phyloP scores from a whole-genome alignment of 2,888 invertebrate species.

The Gnatocerus cornutus region DNA sequence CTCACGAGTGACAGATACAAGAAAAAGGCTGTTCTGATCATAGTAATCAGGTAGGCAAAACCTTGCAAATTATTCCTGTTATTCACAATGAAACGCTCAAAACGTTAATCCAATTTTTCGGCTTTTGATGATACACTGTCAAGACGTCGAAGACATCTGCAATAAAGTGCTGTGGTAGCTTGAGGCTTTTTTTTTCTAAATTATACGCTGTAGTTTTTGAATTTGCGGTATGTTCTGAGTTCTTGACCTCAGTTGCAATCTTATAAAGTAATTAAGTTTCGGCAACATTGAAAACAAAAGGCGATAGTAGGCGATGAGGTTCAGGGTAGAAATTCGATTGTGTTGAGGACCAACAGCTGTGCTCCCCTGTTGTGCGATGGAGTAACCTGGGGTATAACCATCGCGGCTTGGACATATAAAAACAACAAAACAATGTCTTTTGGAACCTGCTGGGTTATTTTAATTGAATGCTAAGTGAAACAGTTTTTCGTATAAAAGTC shows the following conservation, averaged over 20 bases:
- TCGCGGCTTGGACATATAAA: slow-evolving; percentile 60
- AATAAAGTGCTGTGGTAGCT: slow-evolving; percentile 6
- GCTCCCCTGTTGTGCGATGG: slow-evolving; percentile 64
- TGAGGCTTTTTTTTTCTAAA: slow-evolving; percentile 15
- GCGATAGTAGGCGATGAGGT: slow-evolving; percentile 59
- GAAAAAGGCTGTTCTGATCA: slow-evolving; percentile 11
- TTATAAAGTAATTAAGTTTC: slow-evolving; percentile 54
- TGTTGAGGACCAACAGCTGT: slow-evolving; percentile 65
- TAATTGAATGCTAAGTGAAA: slow-evolving; percentile 60
- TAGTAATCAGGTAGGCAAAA: slow-evolving; percentile 15
- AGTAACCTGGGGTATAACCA: slow-evolving; percentile 62
- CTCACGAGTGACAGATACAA: slow-evolving; percentile 8
- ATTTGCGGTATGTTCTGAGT: slow-evolving; percentile 29
- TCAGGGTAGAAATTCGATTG: slow-evolving; percentile 64
- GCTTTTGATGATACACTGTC: slow-evolving; percentile 6
- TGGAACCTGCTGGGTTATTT: slow-evolving; percentile 63
- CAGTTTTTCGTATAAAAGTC: slow-evolving; percentile 32
- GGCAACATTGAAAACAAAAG: slow-evolving; percentile 60
- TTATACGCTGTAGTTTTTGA: slow-evolving; percentile 16
- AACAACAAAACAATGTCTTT: slow-evolving; percentile 66
- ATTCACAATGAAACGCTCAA: slow-evolving; percentile 2
- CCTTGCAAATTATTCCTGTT: slow-evolving; percentile 20
- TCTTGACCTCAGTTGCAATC: slow-evolving; percentile 47
- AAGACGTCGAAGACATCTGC: slow-evolving; percentile 20
- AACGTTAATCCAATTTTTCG: slow-evolving; percentile 17